Evolutionary conservation across 2,888 invertebrate species (phyloP), one percentile per base, ranked within the genome.

Genomic region (Phengaris alcon): DNA sequence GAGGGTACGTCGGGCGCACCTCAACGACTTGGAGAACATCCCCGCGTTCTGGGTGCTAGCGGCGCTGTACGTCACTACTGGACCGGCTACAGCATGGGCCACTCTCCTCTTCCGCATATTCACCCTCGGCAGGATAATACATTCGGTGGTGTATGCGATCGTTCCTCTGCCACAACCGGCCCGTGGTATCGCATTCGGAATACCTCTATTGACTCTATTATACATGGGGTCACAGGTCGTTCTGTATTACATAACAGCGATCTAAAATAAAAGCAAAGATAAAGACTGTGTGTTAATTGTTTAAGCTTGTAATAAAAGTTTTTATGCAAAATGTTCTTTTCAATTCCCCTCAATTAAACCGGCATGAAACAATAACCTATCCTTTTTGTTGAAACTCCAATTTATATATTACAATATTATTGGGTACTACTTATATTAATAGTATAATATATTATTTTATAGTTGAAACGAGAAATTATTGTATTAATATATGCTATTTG

Each of bases 1-100:
- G 81, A 84, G 93, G 10, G 76, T 89, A 2, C 84, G 93, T 0
- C 87, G 95, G 83, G 96, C 95, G 8, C 96, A 96, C 83, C 89
- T 94, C 80, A 96, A 96, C 82, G 96, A 96, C 85, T 84, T 96
- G 84, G 96, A 96, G 87, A 96, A 96, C 85, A 96, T 96, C 73
- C 93, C 95, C 0, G 91, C 94, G 3, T 96, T 96, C 84, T 93
- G 96, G 84, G 81, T 95, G 13, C 85, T 95, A 44, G 95, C 94
- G 6, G 92, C 94, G n/a, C 85, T 94, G 68, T 95, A 94, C 84
- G 83, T 94, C 8, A 82, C 91, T 68, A 94, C 94, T 0, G 87
- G 88, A 35, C 95, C 95, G 0, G 82, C 77, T 0, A 75, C 77
- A 5, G 80, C 76, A 12, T 77, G 78, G 74, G 83, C 78, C 57